A percentile compares a stretch with the other conserved stretches of the same genome.
Conservation (phyloP, 2,113 vertebrate genomes). For the Zingel zingel region DNA sequence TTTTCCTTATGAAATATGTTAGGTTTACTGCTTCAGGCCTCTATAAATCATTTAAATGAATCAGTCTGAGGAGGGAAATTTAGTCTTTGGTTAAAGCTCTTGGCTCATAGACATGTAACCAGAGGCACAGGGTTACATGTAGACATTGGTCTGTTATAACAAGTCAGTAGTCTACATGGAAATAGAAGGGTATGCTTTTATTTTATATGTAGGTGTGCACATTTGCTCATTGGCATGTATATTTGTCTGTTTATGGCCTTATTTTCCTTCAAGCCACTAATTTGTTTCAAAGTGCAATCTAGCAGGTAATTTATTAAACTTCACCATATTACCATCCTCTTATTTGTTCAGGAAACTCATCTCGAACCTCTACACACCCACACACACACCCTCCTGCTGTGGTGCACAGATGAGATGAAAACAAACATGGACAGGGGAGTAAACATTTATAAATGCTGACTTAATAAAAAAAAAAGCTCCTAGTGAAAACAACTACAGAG, state of each 20-base stretch:
- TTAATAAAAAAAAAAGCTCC: constrained; percentile 68
- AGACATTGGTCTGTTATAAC: not conserved
- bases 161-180: not conserved
- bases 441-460: constrained; percentile 77
- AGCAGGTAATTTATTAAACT: constrained; percentile 55
- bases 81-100: not conserved
- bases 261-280: constrained; percentile 5
- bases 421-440: constrained; percentile 69
- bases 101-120: not conserved
- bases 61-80: not conserved
- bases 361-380: constrained; percentile 8
- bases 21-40: not conserved
- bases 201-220: not conserved
- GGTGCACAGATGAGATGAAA: constrained; percentile 70
- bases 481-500: constrained; percentile 66
- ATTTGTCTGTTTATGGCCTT: constrained; percentile 18
- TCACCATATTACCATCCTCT: constrained; percentile 2
- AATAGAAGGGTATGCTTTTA: not conserved
- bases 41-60: not conserved
- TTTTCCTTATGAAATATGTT: not conserved
- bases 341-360: constrained; percentile 65
- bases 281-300: constrained; percentile 42
- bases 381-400: constrained; percentile 43
- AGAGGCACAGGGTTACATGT: not conserved
- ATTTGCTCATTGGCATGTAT: not conserved